Evolutionary conservation across 2,113 vertebrate genomes (phyloP), one percentile per base, ranked within the genome.

Genomic region (Montifringilla adamsi): DNA sequence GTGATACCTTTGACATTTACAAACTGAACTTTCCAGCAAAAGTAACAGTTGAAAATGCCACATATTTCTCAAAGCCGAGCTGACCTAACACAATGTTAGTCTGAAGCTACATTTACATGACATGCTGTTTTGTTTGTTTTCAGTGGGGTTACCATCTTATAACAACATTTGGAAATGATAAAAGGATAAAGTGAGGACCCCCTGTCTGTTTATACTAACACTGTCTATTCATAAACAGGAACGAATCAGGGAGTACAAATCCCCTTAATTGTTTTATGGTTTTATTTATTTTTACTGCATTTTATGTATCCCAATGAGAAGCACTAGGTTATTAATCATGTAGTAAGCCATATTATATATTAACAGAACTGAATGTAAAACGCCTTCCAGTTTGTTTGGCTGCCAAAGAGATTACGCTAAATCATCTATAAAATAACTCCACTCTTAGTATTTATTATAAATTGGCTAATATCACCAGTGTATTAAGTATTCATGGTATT

Each of bases 151-250:
- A 74, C 86, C 73, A 86, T 83, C 90, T 95, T 97, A 96, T 49
- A 73, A 79, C 63, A 97, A 97, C 95, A 96, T 97, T 96, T 97
- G 90, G 95, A 96, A 97, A 96, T 81, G 74, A 95, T 95, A 96
- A 97, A 97, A 97, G 75, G 84, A 96, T 93, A 96, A 94, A 95
- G 72, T 88, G 89, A 97, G 58, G 73, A 73, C 90, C 80, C 80
- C 83, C 89, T 77, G 69, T 95, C 92, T 96, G 87, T 96, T 97
- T 97, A 97, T 90, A 53, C 46, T 91, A 92, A 87, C 87, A 87
- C 76, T 93, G 69, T 87, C 93, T 94, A 95, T 95, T 91, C 79
- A 95, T 74, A 94, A 93, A 92, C 84, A 94, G 91, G 87, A 95
- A 94, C 3, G 3, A 97, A 94, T 93, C 94, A 87, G 82, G 90